These are phyloP conservation scores for Rafetus swinhoei DNA, from an alignment of 2,113 vertebrate species.

Conservation along the genomic window DNA sequence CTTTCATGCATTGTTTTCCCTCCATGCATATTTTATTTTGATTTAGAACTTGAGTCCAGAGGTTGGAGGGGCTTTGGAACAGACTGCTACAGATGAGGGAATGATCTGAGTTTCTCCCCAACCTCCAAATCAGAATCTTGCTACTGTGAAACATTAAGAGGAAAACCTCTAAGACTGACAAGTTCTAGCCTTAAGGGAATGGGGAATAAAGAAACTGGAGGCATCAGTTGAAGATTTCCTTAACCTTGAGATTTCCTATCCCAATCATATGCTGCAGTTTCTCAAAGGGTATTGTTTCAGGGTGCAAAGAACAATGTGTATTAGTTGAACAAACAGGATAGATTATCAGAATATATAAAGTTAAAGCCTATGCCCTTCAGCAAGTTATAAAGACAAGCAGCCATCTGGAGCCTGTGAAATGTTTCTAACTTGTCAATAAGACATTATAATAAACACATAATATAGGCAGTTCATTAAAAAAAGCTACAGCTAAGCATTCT, in stretches of 20 bases:
- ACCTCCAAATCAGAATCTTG: not conserved
- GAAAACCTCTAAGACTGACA: not conserved
- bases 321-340: constrained; percentile 70
- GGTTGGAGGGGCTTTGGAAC: not conserved
- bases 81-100: not conserved
- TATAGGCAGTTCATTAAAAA: constrained; percentile 55
- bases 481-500: constrained; percentile 33
- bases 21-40: not conserved
- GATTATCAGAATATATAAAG: constrained; percentile 73
- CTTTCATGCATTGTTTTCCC: not conserved
- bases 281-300: constrained; percentile 8
- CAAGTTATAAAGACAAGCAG: constrained; percentile 53
- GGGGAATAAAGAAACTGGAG: not conserved
- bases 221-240: not conserved
- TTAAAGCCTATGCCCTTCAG: constrained; percentile 59
- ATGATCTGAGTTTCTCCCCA: not conserved
- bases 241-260: constrained; percentile 36
- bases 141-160: not conserved
- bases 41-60: not conserved
- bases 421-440: constrained; percentile 42
- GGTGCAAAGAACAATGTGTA: constrained; percentile 46
- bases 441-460: constrained; percentile 38
- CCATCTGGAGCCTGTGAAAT: constrained; percentile 56
- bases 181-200: not conserved
- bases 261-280: constrained; percentile 41